A percentile compares a stretch with the other conserved stretches of the same genome.
Conservation (phyloP, 2,797 vertebrate genomes). For the Lepidocolaptes lacrymiger region DNA sequence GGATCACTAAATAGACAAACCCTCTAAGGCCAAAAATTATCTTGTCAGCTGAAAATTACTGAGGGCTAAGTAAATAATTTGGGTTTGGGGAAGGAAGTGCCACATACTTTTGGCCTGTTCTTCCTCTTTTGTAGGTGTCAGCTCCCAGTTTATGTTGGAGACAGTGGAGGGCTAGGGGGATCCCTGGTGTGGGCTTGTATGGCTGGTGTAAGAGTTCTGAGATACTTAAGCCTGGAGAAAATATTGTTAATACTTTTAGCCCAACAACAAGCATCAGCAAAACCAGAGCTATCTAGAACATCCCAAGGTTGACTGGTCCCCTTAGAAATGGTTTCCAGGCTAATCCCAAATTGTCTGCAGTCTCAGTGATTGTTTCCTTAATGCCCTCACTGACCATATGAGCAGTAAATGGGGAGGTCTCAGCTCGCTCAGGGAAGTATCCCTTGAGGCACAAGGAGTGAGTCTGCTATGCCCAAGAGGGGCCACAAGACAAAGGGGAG, state of each 20-base stretch:
- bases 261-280: background rate
- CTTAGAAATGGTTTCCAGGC: background rate
- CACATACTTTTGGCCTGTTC: background rate
- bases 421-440: background rate
- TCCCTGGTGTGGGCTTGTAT: background rate
- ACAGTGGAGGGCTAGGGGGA: background rate
- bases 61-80: background rate
- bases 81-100: background rate
- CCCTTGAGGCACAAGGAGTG: background rate
- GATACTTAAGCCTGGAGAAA: background rate
- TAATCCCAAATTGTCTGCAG: background rate
- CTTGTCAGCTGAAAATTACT: background rate
- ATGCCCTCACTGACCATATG: background rate
- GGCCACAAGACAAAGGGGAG: background rate
- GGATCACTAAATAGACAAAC: background rate
- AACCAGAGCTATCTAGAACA: background rate
- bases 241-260: background rate
- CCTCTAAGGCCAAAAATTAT: background rate
- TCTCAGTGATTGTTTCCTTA: background rate
- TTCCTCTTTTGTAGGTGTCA: background rate
- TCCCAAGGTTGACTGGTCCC: background rate
- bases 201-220: background rate
- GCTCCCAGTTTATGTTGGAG: background rate
- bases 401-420: background rate
- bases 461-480: background rate